phyloP scores from a whole-genome alignment of 92 coral and sea anemone species.

The Epizoanthus scotinus region DNA sequence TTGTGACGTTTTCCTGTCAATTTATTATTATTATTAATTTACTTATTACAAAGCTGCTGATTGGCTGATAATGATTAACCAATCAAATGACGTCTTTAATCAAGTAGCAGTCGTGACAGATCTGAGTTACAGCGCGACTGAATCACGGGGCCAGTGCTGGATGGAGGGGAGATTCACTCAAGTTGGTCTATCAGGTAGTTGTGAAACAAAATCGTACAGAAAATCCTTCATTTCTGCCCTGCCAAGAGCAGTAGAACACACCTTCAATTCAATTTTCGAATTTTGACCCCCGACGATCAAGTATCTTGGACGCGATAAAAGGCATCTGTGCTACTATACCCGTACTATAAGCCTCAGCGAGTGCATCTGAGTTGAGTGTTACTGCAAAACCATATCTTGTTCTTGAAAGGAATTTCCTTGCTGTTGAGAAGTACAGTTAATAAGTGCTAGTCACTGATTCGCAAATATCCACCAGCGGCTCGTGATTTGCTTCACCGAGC shows the following conservation, averaged over 20 bases:
- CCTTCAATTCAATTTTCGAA: not conserved
- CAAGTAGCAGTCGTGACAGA: not conserved
- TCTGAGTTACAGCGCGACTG: not conserved
- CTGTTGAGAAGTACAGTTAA: too few species aligned
- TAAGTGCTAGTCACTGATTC: not conserved
- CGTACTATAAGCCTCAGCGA: not conserved
- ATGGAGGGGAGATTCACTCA: not conserved
- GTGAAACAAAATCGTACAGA: not conserved
- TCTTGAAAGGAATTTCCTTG: not conserved
- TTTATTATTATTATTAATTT: too few species aligned
- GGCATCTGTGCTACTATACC: not conserved
- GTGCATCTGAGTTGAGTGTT: constrained; percentile 13
- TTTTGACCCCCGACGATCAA: constrained; percentile 9
- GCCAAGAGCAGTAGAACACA: not conserved
- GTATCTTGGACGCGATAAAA: not conserved
- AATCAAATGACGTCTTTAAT: constrained; percentile 16
- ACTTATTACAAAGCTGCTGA: constrained; percentile 24
- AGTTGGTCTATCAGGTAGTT: not conserved
- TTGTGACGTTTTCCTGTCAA: constrained; percentile 7
- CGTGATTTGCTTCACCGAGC: not conserved
- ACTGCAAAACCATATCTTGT: not conserved
- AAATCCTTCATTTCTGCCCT: not conserved
- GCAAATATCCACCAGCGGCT: not conserved
- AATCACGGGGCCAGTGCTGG: not conserved
- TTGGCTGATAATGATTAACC: constrained; percentile 14